These are phyloP conservation scores for Callocephalon fimbriatum DNA, from an alignment of 2,113 vertebrate species.

Conservation along the genomic window DNA sequence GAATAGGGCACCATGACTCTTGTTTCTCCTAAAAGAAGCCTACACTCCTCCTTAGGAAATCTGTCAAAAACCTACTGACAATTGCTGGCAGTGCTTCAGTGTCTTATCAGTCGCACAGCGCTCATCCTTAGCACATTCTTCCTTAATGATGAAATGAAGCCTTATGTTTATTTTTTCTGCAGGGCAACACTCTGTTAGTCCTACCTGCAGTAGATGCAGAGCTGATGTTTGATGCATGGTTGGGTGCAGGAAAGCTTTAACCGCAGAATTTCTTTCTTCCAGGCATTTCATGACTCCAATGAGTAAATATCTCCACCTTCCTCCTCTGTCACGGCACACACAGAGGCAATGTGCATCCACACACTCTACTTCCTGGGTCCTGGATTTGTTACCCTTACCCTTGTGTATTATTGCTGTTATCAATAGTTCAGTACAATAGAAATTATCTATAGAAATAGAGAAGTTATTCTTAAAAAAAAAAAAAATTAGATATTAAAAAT, in stretches of 20 bases:
- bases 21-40: neutral
- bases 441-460: neutral
- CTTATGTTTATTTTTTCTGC: neutral
- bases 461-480: neutral
- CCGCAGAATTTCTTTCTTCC: neutral
- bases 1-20: accelerated
- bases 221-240: neutral
- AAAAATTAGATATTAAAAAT: neutral
- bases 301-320: neutral
- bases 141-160: neutral
- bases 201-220: neutral
- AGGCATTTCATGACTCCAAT: neutral
- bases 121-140: neutral
- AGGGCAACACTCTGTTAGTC: neutral
- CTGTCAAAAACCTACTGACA: neutral
- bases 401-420: neutral
- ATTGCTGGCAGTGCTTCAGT: neutral
- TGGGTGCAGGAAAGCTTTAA: neutral
- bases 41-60: neutral
- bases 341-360: neutral
- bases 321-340: accelerated
- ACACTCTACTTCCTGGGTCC: too few species aligned
- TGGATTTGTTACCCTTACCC: neutral
- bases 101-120: neutral
- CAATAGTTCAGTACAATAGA: neutral